A percentile compares a stretch with the other conserved stretches of the same genome.
These are phyloP conservation scores for Napeogenes sylphis DNA, from an alignment of 2,888 invertebrate genomes.

Conservation along the genomic window DNA sequence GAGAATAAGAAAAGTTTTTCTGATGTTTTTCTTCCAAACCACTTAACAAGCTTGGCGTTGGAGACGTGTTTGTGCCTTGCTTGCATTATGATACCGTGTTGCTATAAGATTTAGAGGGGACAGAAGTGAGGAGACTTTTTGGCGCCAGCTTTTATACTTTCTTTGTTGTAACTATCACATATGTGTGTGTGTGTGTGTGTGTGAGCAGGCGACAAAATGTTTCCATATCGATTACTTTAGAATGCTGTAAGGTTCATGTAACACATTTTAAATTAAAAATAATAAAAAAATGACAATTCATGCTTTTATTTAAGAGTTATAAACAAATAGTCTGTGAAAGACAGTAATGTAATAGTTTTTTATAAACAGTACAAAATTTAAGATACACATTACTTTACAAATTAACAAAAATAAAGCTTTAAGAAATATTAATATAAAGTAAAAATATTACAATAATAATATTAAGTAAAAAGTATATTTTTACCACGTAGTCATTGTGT, in stretches of 20 bases:
- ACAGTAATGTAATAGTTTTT: too few species aligned
- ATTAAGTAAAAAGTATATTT: too few species aligned
- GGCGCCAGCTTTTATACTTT: constrained; percentile 59
- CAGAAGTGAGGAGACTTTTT: constrained; percentile 68
- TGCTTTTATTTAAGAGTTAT: too few species aligned
- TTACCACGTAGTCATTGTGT: too few species aligned
- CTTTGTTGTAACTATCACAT: constrained; percentile 49
- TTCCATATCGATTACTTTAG: constrained; percentile 20
- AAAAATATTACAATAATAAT: too few species aligned
- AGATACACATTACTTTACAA: too few species aligned
- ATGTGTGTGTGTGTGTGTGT: constrained; percentile 24
- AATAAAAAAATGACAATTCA: too few species aligned
- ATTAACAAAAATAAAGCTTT: too few species aligned
- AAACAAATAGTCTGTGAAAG: too few species aligned
- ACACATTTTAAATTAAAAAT: too few species aligned
- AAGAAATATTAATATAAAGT: too few species aligned
- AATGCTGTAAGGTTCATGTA: background rate
- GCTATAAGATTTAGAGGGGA: constrained; percentile 75
- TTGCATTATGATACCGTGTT: constrained; percentile 77
- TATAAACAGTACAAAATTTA: too few species aligned
- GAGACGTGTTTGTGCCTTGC: constrained; percentile 76
- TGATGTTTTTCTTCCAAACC: constrained; percentile 78
- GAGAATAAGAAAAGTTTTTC: constrained; percentile 74
- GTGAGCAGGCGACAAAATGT: constrained; percentile 25
- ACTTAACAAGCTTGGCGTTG: constrained; percentile 77